Base-by-base conservation (phyloP, 2,888 invertebrate species). In the Gastrophysa polygoni region DNA sequence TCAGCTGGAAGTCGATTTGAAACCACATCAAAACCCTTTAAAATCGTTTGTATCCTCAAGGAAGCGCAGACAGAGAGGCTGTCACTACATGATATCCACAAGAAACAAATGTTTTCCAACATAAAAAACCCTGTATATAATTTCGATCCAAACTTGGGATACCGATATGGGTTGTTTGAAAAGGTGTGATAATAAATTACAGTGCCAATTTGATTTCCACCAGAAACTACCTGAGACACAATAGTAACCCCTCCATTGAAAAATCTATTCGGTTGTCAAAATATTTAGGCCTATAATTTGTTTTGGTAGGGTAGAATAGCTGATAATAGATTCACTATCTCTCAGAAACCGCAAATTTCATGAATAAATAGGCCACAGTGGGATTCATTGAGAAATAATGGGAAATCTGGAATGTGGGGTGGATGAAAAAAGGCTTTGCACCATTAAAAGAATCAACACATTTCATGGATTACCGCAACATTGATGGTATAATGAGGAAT, bases 401-500 rank as follows among this genome's bases (percentile, higher is more conserved):
- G 14, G 38, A 14, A 38, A 38, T 2, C n/a, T 38, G 14, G 38
- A 38, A 38, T 38, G 38, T 38, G 38, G 14, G 38, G 11, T 38
- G 14, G 14, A 38, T 38, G 2, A 14, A 32, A 38, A 38, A 38
- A 38, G n/a, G 38, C 14, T 38, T 4, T 49, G 49, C 29, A 16
- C 17, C 29, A 5, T 52, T 52, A 21, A 7, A 14, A 10, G 38
- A 34, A 52, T 52, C 34, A 52, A 52, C 38, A 52, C 52, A 38
- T 52, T 52, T 38, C 52, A 52, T 38, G 52, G 34, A 38, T 14
- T 21, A 34, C 52, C 52, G 21, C 52, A 38, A 34, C 1, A 18
- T 34, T 38, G 20, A 20, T 38, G 20, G 7, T 21, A 38, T 38
- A 34, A 38, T 52, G 52, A 38, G 8, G 21, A 16, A 38, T 11